Evolutionary conservation across 2,113 vertebrate species (phyloP).

Genomic region (Saccopteryx bilineata): DNA sequence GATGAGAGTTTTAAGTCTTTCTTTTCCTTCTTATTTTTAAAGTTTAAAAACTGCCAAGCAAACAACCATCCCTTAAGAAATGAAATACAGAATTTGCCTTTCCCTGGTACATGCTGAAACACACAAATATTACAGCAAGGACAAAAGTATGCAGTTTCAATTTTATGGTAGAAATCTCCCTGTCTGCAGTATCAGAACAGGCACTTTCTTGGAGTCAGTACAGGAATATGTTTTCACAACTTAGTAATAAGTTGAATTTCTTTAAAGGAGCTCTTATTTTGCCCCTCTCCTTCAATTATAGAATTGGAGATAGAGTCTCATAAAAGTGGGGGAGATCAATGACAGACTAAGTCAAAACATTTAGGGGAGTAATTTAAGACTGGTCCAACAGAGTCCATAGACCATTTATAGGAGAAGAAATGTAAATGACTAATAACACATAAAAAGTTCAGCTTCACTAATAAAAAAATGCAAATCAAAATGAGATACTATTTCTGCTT

Average conservation of each 20-base stretch:
- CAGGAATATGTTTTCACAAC: constrained; percentile 63
- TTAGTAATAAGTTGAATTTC: constrained; percentile 72
- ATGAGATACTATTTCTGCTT: constrained; percentile 36
- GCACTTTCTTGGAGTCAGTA: constrained; percentile 40
- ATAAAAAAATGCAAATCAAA: constrained; percentile 61
- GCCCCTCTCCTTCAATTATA: constrained; percentile 64
- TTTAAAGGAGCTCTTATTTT: constrained; percentile 72
- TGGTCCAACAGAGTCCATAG: background rate
- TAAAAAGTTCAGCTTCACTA: constrained; percentile 58
- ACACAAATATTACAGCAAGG: constrained; percentile 54
- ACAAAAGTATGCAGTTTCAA: background rate
- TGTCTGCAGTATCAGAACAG: background rate
- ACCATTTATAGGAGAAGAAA: constrained; percentile 49
- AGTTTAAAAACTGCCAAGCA: constrained; percentile 38
- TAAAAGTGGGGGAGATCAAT: constrained; percentile 65
- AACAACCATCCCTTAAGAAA: constrained; percentile 40
- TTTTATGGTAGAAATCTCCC: constrained; percentile 58
- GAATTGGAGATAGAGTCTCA: constrained; percentile 65
- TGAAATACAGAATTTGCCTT: constrained; percentile 54
- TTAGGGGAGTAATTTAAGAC: constrained; percentile 69
- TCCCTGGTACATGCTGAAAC: constrained; percentile 33
- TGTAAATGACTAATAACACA: constrained; percentile 58
- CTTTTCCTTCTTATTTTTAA: background rate
- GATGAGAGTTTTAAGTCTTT: constrained; percentile 52
- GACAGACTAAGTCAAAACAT: constrained; percentile 47